Evolutionary conservation across 2,797 vertebrate genomes (phyloP), one percentile per base, ranked within the genome.

Genomic region (Sparus aurata): DNA sequence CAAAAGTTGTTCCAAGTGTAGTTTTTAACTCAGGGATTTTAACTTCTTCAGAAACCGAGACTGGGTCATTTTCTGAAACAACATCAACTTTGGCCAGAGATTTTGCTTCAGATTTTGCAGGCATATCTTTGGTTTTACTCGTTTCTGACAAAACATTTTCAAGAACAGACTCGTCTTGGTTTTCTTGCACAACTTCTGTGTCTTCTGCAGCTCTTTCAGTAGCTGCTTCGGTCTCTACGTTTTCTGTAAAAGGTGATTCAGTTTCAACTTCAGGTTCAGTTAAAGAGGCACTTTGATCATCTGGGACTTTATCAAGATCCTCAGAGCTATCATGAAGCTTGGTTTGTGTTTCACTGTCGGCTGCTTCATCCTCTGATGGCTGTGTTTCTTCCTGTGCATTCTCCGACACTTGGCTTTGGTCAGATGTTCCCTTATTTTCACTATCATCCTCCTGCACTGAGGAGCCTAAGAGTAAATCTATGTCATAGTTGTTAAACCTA

Each of bases 401-500:
- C 45, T 88, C 76, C 58, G 68, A 12, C 18, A 38, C 77, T 83
- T 80, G 54, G 41, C 67, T 86, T 82, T 77, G 75, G 4, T 88
- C 82, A 49, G 69, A 17, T 20, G 77, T 74, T 73, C n/a, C 72
- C 60, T 79, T 66, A 27, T 70, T 73, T 53, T 75, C 77, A 64
- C 38, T 34, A 16, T 73, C 54, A 72, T 45, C 83, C 54, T 81
- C 74, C 50, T 71, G 68, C 23, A 47, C 49, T 12, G 67, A 78
- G 23, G 82, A 83, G 49, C 73, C 81, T 79, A 99, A 90, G 78
- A 99, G 93, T 20, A 91, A 92, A 88, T 97, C 96, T 74, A 97
- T 27, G 3, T 99, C 93, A 43, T 99, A 99, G 83, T 87, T 97
- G 74, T 97, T 92, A 94, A 99, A 99, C 79, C 94, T 94, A 91